A percentile compares a stretch with the other conserved stretches of the same genome.
These are phyloP conservation scores for Gryllus bimaculatus DNA, from an alignment of 1,140 invertebrate genomes.

Conservation along the genomic window DNA sequence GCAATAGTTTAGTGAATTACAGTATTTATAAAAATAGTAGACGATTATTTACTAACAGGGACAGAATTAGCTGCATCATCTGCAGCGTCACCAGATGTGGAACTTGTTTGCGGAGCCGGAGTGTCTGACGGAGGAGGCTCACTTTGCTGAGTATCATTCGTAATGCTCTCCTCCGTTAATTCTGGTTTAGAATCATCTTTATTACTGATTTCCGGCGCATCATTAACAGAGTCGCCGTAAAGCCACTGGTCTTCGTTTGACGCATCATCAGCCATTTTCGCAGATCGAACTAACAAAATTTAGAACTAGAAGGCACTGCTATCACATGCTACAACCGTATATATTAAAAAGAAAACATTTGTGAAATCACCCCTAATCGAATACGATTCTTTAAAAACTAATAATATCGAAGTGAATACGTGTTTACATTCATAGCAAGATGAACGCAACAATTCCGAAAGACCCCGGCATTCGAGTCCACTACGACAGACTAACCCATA, in stretches of 20 bases:
- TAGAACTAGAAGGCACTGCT: no score
- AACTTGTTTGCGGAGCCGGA: neutral
- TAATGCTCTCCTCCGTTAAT: neutral
- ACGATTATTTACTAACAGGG: constrained; percentile 10
- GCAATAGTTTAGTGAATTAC: neutral
- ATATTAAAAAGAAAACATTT: no score
- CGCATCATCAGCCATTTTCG: constrained; percentile 46
- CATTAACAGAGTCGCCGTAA: constrained; percentile 49
- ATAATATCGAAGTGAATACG: no score
- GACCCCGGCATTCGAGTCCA: no score
- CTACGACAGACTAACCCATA: no score
- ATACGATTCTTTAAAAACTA: no score
- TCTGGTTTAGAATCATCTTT: constrained; percentile 23
- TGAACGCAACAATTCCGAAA: no score
- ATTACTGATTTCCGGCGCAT: constrained; percentile 30
- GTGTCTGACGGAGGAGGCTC: neutral
- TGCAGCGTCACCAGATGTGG: neutral
- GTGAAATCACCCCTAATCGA: no score
- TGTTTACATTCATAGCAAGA: no score
- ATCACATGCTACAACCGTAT: no score
- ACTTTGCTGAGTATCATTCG: neutral
- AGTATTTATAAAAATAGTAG: neutral
- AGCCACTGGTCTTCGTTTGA: constrained; percentile 68
- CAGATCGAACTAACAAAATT: no score
- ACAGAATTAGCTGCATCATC: neutral